Evolutionary conservation across 1,140 invertebrate genomes (phyloP).

Genomic region (Latrodectus geometricus): DNA sequence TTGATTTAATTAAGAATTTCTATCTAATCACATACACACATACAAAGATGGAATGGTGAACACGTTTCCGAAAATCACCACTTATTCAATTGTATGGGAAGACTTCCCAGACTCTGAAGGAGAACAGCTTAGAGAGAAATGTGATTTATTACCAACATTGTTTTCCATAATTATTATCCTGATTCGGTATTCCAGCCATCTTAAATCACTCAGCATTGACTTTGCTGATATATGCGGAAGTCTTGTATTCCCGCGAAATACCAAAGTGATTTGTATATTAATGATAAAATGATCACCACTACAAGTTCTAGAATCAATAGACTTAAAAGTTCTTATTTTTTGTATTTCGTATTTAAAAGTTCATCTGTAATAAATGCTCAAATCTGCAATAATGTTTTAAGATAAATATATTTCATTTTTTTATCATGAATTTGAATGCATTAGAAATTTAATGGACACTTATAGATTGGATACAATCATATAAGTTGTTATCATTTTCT

Average conservation of each 20-base stretch:
- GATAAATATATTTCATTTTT: no score
- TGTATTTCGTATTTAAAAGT: no score
- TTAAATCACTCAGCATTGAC: conserved; percentile 1
- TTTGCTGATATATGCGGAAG: background rate
- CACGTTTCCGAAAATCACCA: background rate
- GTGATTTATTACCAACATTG: background rate
- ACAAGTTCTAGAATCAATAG: no score
- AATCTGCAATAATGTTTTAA: no score
- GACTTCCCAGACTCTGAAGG: background rate
- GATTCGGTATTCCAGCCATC: background rate
- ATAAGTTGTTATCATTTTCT: no score
- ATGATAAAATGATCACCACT: background rate
- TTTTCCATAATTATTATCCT: conserved; percentile 1
- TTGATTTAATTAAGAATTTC: background rate
- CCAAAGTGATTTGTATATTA: background rate
- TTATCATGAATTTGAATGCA: no score
- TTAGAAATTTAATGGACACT: no score
- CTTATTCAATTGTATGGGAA: background rate
- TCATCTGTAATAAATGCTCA: no score
- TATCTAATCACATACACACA: background rate
- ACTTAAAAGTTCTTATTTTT: no score
- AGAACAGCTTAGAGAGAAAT: background rate
- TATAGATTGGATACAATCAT: no score
- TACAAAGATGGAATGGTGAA: background rate
- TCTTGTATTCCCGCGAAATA: background rate